Evolutionary conservation across 2,113 vertebrate genomes (phyloP), one percentile per base, ranked within the genome.

Genomic region (Dermatemys mawii): DNA sequence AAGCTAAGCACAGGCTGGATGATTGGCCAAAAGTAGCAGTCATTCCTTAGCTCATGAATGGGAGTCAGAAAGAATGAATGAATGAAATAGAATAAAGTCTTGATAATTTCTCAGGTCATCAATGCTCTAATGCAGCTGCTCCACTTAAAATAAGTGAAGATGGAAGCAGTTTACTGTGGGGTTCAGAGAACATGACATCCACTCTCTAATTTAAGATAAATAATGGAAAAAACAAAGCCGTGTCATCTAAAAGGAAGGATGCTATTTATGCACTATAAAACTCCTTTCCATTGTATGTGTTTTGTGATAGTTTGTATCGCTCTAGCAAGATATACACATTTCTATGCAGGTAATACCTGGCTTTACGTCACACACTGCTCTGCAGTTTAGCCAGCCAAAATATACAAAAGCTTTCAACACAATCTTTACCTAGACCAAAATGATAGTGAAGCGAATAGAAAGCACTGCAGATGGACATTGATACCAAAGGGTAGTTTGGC

Each of bases 81-180:
- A 53, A 81, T n/a, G n/a, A n/a, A n/a, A 84, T 35, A 0, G 2
- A 60, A 26, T 26, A 21, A 4, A 51, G 0, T 17, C 1, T 5
- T 44, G 35, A 4, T 63, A 41, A 41, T 81, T 93, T 84, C 16
- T 90, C 84, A 21, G 60, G 60, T 63, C 24, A 70, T 49, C 92
- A 91, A 10, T 53, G 4, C 10, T 3, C 0, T 44, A 55, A 38
- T 2, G 21, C 19, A 48, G 0, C 81, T 32, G 19, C 14, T 3
- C 84, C 55, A 60, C 29, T 19, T 55, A 55, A 19, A 87, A 7
- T 32, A 88, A 53, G 6, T 70, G 3, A 13, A 32, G 2, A 4
- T 27, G 1, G 5, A 2, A 3, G 48, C 8, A 6, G 1, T 5
- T 49, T n/a, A 51, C 12, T 41, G 50, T 8, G 78, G 7, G 19